Base-by-base conservation (phyloP, 2,113 vertebrate species). In the Catharus minimus region DNA sequence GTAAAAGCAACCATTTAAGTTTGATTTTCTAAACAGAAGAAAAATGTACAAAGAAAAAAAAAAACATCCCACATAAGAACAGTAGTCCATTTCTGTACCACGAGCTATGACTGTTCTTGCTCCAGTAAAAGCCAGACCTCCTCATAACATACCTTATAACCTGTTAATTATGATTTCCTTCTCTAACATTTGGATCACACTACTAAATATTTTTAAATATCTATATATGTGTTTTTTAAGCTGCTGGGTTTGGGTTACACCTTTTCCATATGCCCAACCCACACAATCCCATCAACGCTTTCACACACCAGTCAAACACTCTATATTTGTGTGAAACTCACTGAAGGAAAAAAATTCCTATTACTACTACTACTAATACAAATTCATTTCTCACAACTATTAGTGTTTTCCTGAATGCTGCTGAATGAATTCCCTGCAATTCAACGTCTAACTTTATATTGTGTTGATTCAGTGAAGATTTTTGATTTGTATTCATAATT, bases 251-350 rank as follows among this genome's bases (percentile, higher is more conserved):
- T 96, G 95, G 95, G 93, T 95, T 96, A 96, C 79, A 93, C 91
- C 95, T 96, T 94, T 96, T 96, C 93, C 82, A 92, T 94, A 97
- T 96, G 94, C 92, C 82, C 93, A 93, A 86, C 92, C 88, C 82
- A 94, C 90, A 95, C 88, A 95, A 88, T 96, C 91, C 96, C 93
- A 96, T 96, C 90, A 96, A 96, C 94, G 11, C 93, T 95, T 96
- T 95, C 90, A 94, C 94, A 95, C 89, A 96, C 95, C 93, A 96
- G 95, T 96, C 91, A 95, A 95, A 96, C 89, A 95, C 95, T 97
- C 91, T 94, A 89, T 94, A 92, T 96, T 95, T 96, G 92, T 94
- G 94, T 95, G 92, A 97, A 97, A 95, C 88, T 91, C 93, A 95
- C 82, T 95, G 93, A 89, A 94, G 73, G 92, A 94, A 95, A 95